A percentile compares a stretch with the other conserved stretches of the same genome.
These are phyloP conservation scores for Anhinga anhinga DNA, from an alignment of 2,113 vertebrate genomes.

Conservation along the genomic window DNA sequence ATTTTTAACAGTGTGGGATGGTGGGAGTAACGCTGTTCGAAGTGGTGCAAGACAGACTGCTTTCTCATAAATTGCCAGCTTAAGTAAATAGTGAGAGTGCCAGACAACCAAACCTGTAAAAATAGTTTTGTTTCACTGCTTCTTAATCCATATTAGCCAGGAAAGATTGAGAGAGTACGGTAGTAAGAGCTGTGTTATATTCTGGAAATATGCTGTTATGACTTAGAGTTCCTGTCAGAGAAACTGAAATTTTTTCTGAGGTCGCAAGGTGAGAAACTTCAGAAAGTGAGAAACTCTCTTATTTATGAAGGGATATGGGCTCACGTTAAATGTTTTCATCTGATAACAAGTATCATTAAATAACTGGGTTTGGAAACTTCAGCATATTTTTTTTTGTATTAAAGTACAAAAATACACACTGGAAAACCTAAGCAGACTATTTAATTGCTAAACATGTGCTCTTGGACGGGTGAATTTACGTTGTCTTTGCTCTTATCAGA, in stretches of 20 bases:
- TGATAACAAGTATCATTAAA: not conserved
- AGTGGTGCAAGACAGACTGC: not conserved
- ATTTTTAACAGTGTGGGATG: not conserved
- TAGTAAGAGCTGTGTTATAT: not conserved
- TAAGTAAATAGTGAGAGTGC: slow-evolving; percentile 19
- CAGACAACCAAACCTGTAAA: slow-evolving; percentile 56
- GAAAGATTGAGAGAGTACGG: slow-evolving; percentile 21
- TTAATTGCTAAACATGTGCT: not conserved
- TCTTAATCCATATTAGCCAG: slow-evolving; percentile 24
- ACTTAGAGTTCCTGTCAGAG: slow-evolving; percentile 14
- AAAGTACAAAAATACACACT: not conserved
- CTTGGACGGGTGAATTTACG: not conserved
- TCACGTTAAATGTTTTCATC: slow-evolving; percentile 3
- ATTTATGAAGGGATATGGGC: slow-evolving; percentile 2
- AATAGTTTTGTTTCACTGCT: slow-evolving; percentile 44
- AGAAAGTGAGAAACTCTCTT: slow-evolving; percentile 38
- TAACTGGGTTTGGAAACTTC: not conserved
- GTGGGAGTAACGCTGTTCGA: not conserved
- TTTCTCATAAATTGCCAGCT: slow-evolving; percentile 18
- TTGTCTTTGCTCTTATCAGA: not conserved
- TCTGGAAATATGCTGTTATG: slow-evolving; percentile 41
- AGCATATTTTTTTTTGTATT: not conserved
- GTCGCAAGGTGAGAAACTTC: slow-evolving; percentile 35
- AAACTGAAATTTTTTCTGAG: not conserved
- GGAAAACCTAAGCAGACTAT: not conserved